phyloP scores from a whole-genome alignment of 2,113 vertebrate species.

The Andinoacara biseriatus region DNA sequence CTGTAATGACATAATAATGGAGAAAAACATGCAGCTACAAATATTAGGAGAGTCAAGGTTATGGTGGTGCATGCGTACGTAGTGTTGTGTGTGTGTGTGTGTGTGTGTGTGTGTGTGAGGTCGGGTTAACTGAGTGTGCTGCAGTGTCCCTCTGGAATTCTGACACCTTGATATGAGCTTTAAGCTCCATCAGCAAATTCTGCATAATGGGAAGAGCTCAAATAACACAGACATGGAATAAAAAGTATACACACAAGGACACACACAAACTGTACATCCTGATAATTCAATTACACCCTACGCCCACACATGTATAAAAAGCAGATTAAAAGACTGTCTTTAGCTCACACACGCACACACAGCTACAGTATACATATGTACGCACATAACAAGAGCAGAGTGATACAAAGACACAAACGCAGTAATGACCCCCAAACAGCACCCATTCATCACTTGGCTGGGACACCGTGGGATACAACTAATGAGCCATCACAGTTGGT shows the following conservation, averaged over 20 bases:
- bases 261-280: background rate
- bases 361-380: background rate
- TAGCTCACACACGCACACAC: background rate
- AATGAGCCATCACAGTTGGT: constrained; percentile 49
- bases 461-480: constrained; percentile 30
- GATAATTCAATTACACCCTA: background rate
- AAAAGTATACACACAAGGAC: background rate
- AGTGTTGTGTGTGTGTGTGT: background rate
- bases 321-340: background rate
- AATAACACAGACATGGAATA: background rate
- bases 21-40: background rate
- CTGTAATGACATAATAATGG: background rate
- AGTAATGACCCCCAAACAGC: constrained; percentile 17
- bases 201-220: background rate
- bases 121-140: constrained; percentile 17
- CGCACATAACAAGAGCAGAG: background rate
- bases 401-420: background rate
- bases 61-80: background rate
- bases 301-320: background rate
- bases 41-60: background rate
- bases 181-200: constrained; percentile 14
- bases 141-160: background rate
- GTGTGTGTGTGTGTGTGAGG: background rate
- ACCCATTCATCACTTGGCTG: constrained; percentile 57
- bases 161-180: constrained; percentile 14